Evolutionary conservation across 1,140 invertebrate genomes (phyloP), one percentile per base, ranked within the genome.

Genomic region (Drosophila asahinai): DNA sequence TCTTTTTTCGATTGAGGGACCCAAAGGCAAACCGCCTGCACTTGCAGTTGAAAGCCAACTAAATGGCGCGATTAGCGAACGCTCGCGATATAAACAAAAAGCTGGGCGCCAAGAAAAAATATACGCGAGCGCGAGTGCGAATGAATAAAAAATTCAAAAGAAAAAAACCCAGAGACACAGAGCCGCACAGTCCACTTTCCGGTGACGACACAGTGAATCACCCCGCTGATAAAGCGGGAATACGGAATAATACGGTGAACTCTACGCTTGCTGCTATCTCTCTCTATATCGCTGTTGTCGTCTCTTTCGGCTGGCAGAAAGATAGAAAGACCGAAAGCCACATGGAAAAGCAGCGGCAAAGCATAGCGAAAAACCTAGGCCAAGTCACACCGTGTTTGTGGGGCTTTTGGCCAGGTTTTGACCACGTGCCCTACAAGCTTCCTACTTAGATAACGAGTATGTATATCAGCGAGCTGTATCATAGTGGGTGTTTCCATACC

Each of bases 21-120:
- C 43, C 9, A 19, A n/a, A 1, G 15, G 14, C 45, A 40, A 55
- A 66, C 84, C 86, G 86, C 57, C 63, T 84, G 77, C 86, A 89
- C 78, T 90, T 89, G 86, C 86, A 74, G 74, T 70, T 81, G 59
- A 68, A 75, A 79, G 66, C 43, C 63, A 84, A 89, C 84, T 89
- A 89, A 87, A 64, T 62, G 81, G n/a, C 62, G 25, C 66, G 65
- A 64, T 84, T 72, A 81, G 66, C 65, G 19, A 43, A 19, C 64
- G 49, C 49, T 40, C 58, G 83, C 68, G 74, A 74, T 84, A 81
- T 89, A 89, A 90, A 84, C 73, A 89, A 79, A 75, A 38, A 68
- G 66, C 43, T 55, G 70, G 52, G 58, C 42, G 49, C 47, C 55
- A 55, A 58, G 52, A 60, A 59, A 62, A 49, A 59, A 40, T 55